Base-by-base conservation (phyloP, 2,797 vertebrate genomes). In the Phoeniculus purpureus region DNA sequence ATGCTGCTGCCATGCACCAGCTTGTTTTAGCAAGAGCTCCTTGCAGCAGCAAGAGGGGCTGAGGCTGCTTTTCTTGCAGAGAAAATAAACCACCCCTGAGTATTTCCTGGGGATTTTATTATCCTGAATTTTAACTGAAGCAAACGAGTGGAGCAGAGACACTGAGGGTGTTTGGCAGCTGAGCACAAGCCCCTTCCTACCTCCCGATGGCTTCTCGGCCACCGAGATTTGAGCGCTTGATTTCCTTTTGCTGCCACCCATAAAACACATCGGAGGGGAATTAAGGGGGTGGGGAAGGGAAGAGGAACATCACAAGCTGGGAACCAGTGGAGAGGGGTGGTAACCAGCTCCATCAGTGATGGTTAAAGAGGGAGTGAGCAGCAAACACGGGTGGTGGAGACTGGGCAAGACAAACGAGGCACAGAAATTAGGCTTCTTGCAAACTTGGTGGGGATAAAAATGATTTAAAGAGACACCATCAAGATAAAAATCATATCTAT, bases 401-500 rank as follows among this genome's bases (percentile, higher is more conserved):
- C 62, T 55, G 47, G 93, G 81, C 73, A 31, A 92, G 92, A 93
- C 10, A 73, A 92, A 93, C 29, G 55, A 51, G 6, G 48, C 68
- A 31, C 26, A 48, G 92, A 81, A 90, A 95, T 90, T 40, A 85
- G 2, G 56, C 81, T 92, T 11, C 84, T 85, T 48, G 55, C 89
- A 93, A 93, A 92, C 34, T 92, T 94, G 1, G 1, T 8, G 55
- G 73, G 91, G 91, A 90, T 94, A 90, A 90, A 94, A 85, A 90
- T 94, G 91, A 96, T 96, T 95, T 93, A 94, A 90, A 75, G 90
- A 55, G 94, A 68, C 3, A 5, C 89, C 19, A 27, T 93, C 87
- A 81, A 92, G 93, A 96, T 91, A 94, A 96, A 94, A 95, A 94
- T 96, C 92, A 66, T 91, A 93, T 96, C 95, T 94, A 25, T 87